A percentile compares a stretch with the other conserved stretches of the same genome.
Evolutionary conservation across 1,140 invertebrate genomes (phyloP).

Genomic region (Hyposmocoma kahamanoa): DNA sequence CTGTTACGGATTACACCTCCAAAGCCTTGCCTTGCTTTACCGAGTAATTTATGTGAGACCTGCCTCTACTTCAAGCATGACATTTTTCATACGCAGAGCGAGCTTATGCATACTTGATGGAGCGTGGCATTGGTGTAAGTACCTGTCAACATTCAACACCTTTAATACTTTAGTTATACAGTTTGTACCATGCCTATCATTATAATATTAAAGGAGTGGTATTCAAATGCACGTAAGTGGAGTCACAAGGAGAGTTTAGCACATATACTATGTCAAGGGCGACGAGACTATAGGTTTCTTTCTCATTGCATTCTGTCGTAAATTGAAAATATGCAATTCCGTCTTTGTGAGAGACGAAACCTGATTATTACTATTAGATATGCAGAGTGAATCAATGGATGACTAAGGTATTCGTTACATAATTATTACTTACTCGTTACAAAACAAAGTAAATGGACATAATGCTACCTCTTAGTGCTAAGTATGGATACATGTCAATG

Average conservation of each 20-base stretch:
- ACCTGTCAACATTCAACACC: too few relatives aligned
- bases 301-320: conserved; percentile 6
- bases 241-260: too few relatives aligned
- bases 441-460: neutral
- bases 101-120: conserved; percentile 51
- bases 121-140: conserved; percentile 27
- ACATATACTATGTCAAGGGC: conserved; percentile 63
- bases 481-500: neutral
- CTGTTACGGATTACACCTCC: too few relatives aligned
- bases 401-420: neutral
- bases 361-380: neutral
- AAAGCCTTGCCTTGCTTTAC: too few relatives aligned
- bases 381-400: neutral
- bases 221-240: too few relatives aligned
- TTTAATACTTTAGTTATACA: too few relatives aligned
- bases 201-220: too few relatives aligned
- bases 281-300: conserved; percentile 26
- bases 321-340: neutral
- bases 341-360: neutral
- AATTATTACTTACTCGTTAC: neutral
- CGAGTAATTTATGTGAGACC: too few relatives aligned
- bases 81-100: conserved; percentile 42
- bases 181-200: too few relatives aligned
- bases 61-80: conserved; percentile 18
- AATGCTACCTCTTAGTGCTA: neutral